A percentile compares a stretch with the other conserved stretches of the same genome.
Conservation (phyloP, 1,140 invertebrate species). For the Temnothorax longispinosus region DNA sequence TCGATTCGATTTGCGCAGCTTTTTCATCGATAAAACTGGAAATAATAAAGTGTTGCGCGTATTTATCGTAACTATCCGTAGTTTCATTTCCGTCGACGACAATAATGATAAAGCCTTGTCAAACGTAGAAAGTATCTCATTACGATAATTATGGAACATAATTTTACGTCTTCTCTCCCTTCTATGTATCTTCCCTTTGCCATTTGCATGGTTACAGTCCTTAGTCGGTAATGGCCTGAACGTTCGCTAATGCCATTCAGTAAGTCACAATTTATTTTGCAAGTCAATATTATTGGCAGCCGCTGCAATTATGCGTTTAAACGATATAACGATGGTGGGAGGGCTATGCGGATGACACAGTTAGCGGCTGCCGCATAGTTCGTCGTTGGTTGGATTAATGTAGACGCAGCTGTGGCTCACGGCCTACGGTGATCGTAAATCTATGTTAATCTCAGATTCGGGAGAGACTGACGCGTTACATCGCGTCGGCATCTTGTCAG, state of each 20-base stretch:
- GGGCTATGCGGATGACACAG: constrained; percentile 38
- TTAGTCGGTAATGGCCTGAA: constrained; percentile 17
- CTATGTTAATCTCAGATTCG: constrained; percentile 76
- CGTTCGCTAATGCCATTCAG: constrained; percentile 34
- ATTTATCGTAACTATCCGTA: background rate
- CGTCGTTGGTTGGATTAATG: constrained; percentile 77
- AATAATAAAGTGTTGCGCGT: background rate
- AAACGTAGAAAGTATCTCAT: background rate
- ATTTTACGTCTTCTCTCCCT: background rate
- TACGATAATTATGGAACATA: constrained; percentile 35
- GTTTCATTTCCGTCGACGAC: background rate
- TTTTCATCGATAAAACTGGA: background rate
- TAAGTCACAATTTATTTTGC: constrained; percentile 65
- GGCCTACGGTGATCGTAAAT: constrained; percentile 74
- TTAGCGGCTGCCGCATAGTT: constrained; percentile 51
- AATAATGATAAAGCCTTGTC: background rate
- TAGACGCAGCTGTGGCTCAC: constrained; percentile 77
- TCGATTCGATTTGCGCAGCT: background rate
- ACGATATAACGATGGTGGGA: constrained; percentile 60
- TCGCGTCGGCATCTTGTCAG: constrained; percentile 66
- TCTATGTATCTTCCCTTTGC: background rate
- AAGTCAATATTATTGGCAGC: constrained; percentile 71
- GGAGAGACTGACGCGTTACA: constrained; percentile 66
- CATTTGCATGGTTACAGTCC: background rate
- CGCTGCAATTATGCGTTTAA: constrained; percentile 78